Evolutionary conservation across 2,888 invertebrate species (phyloP).

Genomic region (Helicoverpa assulta): DNA sequence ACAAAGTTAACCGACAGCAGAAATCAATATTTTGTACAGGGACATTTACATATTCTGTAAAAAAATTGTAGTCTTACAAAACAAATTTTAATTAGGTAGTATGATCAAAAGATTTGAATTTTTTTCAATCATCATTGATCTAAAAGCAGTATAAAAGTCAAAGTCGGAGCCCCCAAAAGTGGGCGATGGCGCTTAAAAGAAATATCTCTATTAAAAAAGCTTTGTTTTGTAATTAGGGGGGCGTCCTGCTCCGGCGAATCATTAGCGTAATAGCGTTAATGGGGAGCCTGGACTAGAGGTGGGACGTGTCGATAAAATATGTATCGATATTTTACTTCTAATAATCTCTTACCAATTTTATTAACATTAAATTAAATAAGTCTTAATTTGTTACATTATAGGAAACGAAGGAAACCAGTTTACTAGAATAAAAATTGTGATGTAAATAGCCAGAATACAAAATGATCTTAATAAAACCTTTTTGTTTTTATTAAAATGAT

Average conservation of each 20-base stretch:
- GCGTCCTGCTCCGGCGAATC: slow-evolving; percentile 76
- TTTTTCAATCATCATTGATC: slow-evolving; percentile 4
- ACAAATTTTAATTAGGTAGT: too few species aligned
- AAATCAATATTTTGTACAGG: not conserved
- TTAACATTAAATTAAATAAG: too few species aligned
- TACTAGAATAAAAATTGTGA: too few species aligned
- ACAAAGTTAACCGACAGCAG: not conserved
- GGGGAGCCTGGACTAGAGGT: slow-evolving; percentile 67
- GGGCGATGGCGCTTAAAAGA: slow-evolving; percentile 65
- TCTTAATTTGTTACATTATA: too few species aligned
- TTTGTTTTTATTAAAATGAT: too few species aligned
- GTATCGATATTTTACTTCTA: slow-evolving; percentile 30
- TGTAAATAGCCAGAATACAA: too few species aligned
- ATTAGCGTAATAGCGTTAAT: slow-evolving; percentile 87
- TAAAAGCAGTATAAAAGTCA: slow-evolving; percentile 40
- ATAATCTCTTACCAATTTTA: too few species aligned
- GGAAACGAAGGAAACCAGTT: too few species aligned
- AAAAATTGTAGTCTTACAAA: too few species aligned
- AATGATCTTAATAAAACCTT: too few species aligned
- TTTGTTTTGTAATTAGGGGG: slow-evolving; percentile 87
- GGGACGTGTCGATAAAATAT: slow-evolving; percentile 41
- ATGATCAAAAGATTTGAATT: slow-evolving; percentile 4
- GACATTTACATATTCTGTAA: not conserved
- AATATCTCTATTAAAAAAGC: slow-evolving; percentile 85
- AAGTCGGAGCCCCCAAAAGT: slow-evolving; percentile 13